These are phyloP conservation scores for Psittacara wagleri DNA, from an alignment of 2,113 vertebrate genomes.

Conservation along the genomic window DNA sequence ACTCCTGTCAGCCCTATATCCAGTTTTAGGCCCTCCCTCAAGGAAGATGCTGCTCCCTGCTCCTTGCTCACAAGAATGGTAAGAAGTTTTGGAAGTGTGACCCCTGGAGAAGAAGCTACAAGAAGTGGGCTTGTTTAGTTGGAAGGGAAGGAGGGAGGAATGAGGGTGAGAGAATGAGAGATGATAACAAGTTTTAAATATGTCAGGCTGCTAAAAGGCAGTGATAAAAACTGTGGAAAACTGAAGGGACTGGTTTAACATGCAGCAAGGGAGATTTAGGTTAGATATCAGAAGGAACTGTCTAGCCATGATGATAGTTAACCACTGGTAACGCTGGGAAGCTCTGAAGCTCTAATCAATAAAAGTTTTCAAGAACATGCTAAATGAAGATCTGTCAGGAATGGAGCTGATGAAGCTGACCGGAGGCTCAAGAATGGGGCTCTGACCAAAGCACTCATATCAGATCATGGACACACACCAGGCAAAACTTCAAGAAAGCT, in stretches of 20 bases:
- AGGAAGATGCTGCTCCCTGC: not conserved
- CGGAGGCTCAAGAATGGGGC: not conserved
- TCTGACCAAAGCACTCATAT: not conserved
- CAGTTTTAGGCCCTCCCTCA: not conserved
- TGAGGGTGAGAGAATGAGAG: not conserved
- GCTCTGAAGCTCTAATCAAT: not conserved
- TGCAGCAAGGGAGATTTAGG: not conserved
- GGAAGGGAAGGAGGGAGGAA: not conserved
- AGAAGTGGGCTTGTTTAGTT: not conserved
- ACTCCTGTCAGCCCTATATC: not conserved
- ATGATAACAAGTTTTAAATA: not conserved
- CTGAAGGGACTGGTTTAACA: not conserved
- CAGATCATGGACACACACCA: accelerated
- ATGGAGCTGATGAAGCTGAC: not conserved
- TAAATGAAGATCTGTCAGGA: not conserved
- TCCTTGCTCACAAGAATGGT: not conserved
- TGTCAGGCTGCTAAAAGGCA: not conserved
- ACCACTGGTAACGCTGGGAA: not conserved
- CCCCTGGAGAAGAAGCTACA: not conserved
- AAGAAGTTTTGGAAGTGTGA: not conserved
- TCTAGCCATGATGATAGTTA: not conserved
- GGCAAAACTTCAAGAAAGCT: not conserved
- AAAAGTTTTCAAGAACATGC: not conserved
- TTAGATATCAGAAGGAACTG: not conserved
- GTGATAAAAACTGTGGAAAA: not conserved